Evolutionary conservation across 2,888 invertebrate genomes (phyloP).

Genomic region (Meiosimyza platycephala): DNA sequence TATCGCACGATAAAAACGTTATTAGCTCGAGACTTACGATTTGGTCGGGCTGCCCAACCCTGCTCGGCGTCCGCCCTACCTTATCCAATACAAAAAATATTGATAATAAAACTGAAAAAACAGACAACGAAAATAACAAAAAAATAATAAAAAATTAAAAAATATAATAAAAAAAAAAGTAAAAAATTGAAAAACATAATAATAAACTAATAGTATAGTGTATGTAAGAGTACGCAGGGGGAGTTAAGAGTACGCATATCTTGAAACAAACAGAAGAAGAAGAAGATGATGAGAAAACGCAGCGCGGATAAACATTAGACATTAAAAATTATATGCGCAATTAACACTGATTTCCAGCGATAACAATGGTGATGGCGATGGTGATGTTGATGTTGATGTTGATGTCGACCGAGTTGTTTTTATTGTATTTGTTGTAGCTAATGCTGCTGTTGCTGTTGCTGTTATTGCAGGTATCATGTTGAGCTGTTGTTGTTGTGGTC

Average conservation of each 20-base stretch:
- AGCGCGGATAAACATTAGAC: background rate
- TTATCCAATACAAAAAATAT: no score
- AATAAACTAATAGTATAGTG: background rate
- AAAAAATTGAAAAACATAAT: background rate
- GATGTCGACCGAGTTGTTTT: slow-evolving; percentile 17
- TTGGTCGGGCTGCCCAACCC: no score
- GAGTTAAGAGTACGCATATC: background rate
- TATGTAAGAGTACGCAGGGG: background rate
- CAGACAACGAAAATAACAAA: slow-evolving; percentile 11
- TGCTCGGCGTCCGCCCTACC: no score
- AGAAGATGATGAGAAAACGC: background rate
- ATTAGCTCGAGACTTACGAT: no score
- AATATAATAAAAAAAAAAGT: background rate
- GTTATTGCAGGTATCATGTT: background rate
- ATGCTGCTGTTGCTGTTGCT: background rate
- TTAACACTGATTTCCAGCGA: slow-evolving; percentile 22
- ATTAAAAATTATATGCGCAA: slow-evolving; percentile 26
- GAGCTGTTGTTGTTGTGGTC: background rate
- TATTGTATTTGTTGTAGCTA: slow-evolving; percentile 28
- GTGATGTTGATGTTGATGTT: slow-evolving; percentile 20
- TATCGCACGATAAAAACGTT: no score
- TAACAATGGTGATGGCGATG: slow-evolving; percentile 34
- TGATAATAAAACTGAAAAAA: background rate
- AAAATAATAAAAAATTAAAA: background rate
- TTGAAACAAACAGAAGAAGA: background rate